A percentile compares a stretch with the other conserved stretches of the same genome.
Conservation (phyloP, 2,888 invertebrate species). For the Sericinus montela region DNA sequence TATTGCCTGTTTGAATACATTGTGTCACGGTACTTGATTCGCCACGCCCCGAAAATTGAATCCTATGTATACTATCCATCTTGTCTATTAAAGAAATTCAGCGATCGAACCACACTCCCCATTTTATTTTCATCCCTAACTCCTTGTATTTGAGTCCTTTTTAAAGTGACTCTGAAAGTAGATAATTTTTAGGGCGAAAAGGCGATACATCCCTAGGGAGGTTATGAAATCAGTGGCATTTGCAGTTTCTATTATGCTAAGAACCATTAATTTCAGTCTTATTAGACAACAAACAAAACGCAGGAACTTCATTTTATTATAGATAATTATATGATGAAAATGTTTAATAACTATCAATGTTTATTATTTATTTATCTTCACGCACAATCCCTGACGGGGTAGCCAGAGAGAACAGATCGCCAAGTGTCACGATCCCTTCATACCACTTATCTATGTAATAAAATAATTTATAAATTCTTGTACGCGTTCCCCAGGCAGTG, state of each 20-base stretch:
- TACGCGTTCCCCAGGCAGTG: too few relatives aligned
- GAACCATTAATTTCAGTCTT: slow-evolving; percentile 78
- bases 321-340: too few relatives aligned
- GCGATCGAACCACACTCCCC: slow-evolving; percentile 30
- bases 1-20: slow-evolving; percentile 77
- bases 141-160: slow-evolving; percentile 29
- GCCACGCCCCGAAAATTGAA: slow-evolving; percentile 79
- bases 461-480: too few relatives aligned
- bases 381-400: too few relatives aligned
- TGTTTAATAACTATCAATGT: too few relatives aligned
- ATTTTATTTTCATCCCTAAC: slow-evolving; percentile 34
- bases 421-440: too few relatives aligned
- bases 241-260: slow-evolving; percentile 80
- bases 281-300: slow-evolving; percentile 74
- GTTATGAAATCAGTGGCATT: slow-evolving; percentile 84
- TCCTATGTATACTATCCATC: slow-evolving; percentile 67
- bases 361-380: too few relatives aligned
- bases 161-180: slow-evolving; percentile 26
- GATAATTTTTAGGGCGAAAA: slow-evolving; percentile 68
- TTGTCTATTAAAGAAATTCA: slow-evolving; percentile 47
- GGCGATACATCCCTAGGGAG: slow-evolving; percentile 77
- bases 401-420: too few relatives aligned
- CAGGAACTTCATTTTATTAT: not conserved
- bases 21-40: slow-evolving; percentile 76
- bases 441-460: too few relatives aligned